Percentiles rank a stretch among this genome's conserved stretches.
phyloP scores from a whole-genome alignment of 2,797 vertebrate species.

The Cynodonichthys magdalenae region DNA sequence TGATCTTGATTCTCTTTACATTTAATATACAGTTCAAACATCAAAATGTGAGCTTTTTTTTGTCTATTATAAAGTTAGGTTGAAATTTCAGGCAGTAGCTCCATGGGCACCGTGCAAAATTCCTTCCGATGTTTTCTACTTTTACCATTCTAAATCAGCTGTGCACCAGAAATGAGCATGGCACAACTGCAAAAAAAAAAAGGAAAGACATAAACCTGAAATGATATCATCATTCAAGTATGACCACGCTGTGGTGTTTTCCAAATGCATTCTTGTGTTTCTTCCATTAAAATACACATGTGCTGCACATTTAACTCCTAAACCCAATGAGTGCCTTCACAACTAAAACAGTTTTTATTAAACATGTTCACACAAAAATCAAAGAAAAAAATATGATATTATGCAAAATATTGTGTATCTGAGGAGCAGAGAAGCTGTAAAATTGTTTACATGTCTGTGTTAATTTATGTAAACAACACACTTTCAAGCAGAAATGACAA shows the following conservation, averaged over 20 bases:
- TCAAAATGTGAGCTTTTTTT: too few relatives aligned
- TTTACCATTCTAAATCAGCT: background rate
- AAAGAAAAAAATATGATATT: background rate
- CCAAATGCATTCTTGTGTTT: background rate
- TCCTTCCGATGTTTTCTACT: background rate
- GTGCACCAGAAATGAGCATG: background rate
- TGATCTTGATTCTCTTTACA: too few relatives aligned
- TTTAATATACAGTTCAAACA: too few relatives aligned
- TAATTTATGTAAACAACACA: slow-evolving; percentile 36
- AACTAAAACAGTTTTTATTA: background rate
- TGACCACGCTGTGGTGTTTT: too few relatives aligned
- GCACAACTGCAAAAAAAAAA: background rate
- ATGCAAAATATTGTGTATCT: background rate
- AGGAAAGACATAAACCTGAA: background rate
- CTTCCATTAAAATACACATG: background rate
- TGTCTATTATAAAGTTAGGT: too few relatives aligned
- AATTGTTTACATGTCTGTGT: slow-evolving; percentile 14
- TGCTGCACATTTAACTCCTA: background rate
- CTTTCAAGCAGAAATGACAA: slow-evolving; percentile 34
- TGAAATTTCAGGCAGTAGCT: too few relatives aligned
- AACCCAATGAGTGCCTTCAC: background rate
- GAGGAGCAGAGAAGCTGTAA: slow-evolving; percentile 1
- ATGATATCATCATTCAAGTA: too few relatives aligned
- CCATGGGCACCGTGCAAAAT: too few relatives aligned
- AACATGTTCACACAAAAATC: background rate